Percentiles rank a stretch among this genome's conserved stretches.
Evolutionary conservation across 2,113 vertebrate genomes (phyloP).

Genomic region (Vireo altiloquus): DNA sequence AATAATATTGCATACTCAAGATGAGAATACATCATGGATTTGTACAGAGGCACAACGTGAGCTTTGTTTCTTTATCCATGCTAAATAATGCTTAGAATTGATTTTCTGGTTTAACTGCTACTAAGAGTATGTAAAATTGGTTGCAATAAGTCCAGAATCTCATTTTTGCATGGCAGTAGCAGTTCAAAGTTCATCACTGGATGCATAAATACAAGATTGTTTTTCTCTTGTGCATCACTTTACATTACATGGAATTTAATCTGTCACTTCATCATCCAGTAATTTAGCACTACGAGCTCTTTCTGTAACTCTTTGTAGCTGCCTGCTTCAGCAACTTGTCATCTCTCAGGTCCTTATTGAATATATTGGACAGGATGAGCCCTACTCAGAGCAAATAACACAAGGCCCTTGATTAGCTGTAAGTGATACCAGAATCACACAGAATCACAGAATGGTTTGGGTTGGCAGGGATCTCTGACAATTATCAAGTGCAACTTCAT

Average conservation of each 20-base stretch:
- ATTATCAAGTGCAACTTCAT: background rate
- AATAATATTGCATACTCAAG: background rate
- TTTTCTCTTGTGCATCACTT: background rate
- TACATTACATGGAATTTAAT: background rate
- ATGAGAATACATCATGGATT: background rate
- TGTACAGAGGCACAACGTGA: background rate
- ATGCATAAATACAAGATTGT: background rate
- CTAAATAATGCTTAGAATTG: background rate
- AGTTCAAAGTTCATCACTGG: background rate
- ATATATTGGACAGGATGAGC: background rate
- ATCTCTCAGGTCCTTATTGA: background rate
- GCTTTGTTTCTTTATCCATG: background rate
- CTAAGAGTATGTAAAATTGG: background rate
- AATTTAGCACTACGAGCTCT: background rate
- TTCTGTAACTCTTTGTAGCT: background rate
- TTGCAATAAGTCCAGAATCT: background rate
- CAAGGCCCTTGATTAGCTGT: background rate
- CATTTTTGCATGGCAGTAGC: background rate
- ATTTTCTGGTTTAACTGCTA: background rate
- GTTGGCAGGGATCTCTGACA: background rate
- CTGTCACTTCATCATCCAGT: background rate
- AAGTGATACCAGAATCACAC: background rate
- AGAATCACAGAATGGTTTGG: background rate
- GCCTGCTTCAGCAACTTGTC: background rate
- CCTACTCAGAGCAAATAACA: background rate